Percentiles rank a stretch among this genome's conserved stretches.
These are phyloP conservation scores for Podarcis siculus DNA, from an alignment of 2,797 vertebrate species.

Conservation along the genomic window DNA sequence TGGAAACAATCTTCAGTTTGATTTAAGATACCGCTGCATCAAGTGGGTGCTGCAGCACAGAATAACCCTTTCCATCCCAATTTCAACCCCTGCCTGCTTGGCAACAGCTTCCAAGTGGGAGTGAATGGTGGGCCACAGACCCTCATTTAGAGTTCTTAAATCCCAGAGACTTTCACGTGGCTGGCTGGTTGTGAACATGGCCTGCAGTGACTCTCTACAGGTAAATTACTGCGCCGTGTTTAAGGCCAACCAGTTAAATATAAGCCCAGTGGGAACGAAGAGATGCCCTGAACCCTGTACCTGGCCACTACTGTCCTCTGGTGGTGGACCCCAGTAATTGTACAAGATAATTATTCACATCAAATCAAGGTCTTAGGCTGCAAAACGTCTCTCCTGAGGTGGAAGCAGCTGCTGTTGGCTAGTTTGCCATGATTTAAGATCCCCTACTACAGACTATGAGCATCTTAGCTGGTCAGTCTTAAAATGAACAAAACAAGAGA, in stretches of 20 bases:
- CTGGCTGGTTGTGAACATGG: background rate
- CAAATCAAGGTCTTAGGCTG: background rate
- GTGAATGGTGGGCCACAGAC: too few relatives aligned
- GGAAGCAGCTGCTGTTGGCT: background rate
- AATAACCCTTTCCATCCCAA: too few relatives aligned
- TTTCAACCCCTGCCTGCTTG: too few relatives aligned
- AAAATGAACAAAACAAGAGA: background rate
- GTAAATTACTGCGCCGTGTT: background rate
- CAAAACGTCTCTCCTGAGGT: background rate
- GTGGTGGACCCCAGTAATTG: background rate
- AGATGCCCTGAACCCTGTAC: background rate
- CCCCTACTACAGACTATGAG: too few relatives aligned
- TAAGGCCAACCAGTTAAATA: background rate
- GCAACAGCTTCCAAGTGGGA: too few relatives aligned
- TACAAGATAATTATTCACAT: background rate
- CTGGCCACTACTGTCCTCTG: background rate
- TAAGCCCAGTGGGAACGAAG: too few relatives aligned
- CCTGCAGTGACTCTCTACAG: background rate
- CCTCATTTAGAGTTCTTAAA: background rate
- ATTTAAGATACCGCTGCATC: too few relatives aligned
- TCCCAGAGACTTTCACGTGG: background rate
- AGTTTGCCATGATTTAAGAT: background rate
- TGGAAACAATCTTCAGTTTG: too few relatives aligned
- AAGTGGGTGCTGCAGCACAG: too few relatives aligned
- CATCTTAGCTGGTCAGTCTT: background rate